phyloP scores from a whole-genome alignment of 2,113 vertebrate genomes.

The Eptatretus burgeri region DNA sequence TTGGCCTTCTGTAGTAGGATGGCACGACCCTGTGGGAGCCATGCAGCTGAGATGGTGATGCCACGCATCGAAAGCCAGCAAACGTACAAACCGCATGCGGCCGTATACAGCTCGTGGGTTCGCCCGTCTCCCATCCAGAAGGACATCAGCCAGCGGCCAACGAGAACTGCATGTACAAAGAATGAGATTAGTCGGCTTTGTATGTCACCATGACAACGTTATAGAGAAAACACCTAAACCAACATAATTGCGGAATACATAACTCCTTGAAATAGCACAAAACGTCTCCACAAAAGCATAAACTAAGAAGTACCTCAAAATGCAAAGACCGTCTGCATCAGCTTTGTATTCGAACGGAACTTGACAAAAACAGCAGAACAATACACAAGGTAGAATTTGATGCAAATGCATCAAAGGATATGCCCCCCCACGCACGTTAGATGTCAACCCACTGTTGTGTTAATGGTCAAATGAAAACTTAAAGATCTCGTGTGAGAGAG shows the following conservation, averaged over 20 bases:
- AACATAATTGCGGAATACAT: not conserved
- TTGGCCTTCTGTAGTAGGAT: constrained; percentile 77
- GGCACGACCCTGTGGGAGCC: constrained; percentile 93
- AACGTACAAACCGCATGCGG: constrained; percentile 80
- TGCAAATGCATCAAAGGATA: too few relatives aligned
- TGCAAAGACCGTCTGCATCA: too few relatives aligned
- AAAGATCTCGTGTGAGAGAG: too few relatives aligned
- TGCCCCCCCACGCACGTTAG: too few relatives aligned
- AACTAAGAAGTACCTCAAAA: too few relatives aligned
- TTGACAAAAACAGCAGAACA: too few relatives aligned
- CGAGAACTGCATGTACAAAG: constrained; percentile 35
- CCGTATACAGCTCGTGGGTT: constrained; percentile 91
- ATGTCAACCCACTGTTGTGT: too few relatives aligned
- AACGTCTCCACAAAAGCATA: too few relatives aligned
- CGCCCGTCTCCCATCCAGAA: constrained; percentile 93
- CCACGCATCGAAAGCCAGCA: constrained; percentile 85
- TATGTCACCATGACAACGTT: constrained; percentile 11
- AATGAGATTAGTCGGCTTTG: not conserved
- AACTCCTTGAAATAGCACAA: too few relatives aligned
- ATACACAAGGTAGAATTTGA: too few relatives aligned
- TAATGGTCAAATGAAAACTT: too few relatives aligned
- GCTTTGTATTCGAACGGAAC: too few relatives aligned
- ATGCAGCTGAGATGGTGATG: constrained; percentile 57
- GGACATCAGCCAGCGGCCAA: constrained; percentile 90
- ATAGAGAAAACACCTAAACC: not conserved